phyloP scores from a whole-genome alignment of 2,113 vertebrate genomes.

The Todiramphus chloris region DNA sequence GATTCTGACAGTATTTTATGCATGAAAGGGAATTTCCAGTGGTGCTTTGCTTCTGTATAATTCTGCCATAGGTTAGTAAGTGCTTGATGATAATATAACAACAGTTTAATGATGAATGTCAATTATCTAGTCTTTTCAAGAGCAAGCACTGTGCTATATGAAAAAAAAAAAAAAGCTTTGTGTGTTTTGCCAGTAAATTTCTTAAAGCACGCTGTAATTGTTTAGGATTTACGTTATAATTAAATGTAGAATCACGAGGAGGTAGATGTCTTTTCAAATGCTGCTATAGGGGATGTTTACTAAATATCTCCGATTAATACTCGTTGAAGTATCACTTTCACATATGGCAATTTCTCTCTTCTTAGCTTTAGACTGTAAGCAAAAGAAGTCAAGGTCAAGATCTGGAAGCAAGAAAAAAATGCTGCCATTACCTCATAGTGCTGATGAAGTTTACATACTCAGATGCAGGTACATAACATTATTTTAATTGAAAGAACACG shows the following conservation, averaged over 20 bases:
- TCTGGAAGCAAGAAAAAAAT: constrained; percentile 91
- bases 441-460: constrained; percentile 95
- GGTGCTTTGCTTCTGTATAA: constrained; percentile 6
- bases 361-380: constrained; percentile 90
- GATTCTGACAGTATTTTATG: background rate
- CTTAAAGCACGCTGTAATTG: background rate
- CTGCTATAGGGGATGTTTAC: background rate
- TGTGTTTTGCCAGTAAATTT: background rate
- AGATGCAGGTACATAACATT: constrained; percentile 87
- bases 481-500: background rate
- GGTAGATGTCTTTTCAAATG: constrained; percentile 4
- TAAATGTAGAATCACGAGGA: background rate
- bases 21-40: background rate
- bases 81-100: background rate
- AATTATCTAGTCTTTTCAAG: background rate
- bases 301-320: constrained; percentile 12
- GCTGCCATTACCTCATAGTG: constrained; percentile 87
- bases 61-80: background rate
- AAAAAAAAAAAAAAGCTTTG: background rate
- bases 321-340: constrained; percentile 43
- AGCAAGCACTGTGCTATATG: background rate
- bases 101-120: background rate
- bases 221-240: background rate
- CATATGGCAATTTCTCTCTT: constrained; percentile 57
- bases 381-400: constrained; percentile 91